A percentile compares a stretch with the other conserved stretches of the same genome.
phyloP scores from a whole-genome alignment of 2,888 invertebrate species.

The Drosophila nigricruria region DNA sequence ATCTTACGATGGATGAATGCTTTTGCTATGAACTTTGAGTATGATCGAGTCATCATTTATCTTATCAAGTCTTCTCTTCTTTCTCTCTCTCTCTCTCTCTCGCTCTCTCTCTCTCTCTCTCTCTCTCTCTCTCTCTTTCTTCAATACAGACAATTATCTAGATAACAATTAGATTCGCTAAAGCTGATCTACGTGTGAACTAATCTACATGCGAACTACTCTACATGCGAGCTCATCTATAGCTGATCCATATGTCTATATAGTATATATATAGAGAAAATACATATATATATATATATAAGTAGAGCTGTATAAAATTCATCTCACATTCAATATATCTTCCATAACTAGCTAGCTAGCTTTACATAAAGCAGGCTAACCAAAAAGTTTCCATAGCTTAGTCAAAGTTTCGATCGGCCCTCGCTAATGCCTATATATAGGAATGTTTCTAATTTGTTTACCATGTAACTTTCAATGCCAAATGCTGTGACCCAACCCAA shows the following conservation, averaged over 20 bases:
- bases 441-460: conserved; percentile 37
- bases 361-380: not conserved
- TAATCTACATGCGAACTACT: not conserved
- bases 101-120: no score
- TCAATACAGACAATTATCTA: not conserved
- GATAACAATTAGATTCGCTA: not conserved
- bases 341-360: not conserved
- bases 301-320: not conserved
- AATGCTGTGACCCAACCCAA: conserved; percentile 30
- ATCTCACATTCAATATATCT: not conserved
- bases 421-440: conserved; percentile 16
- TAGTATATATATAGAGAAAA: no score
- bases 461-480: conserved; percentile 47
- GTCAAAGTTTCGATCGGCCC: conserved; percentile 22
- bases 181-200: not conserved
- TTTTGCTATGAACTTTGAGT: no score
- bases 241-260: not conserved
- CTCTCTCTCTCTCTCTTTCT: not conserved
- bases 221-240: no score
- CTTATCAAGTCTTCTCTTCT: not conserved
- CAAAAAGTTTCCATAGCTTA: not conserved
- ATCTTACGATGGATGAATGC: no score
- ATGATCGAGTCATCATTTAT: no score
- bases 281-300: not conserved
- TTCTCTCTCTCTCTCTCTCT: no score